Conservation (phyloP, 2,888 invertebrate genomes). For the Clitarchus hookeri region DNA sequence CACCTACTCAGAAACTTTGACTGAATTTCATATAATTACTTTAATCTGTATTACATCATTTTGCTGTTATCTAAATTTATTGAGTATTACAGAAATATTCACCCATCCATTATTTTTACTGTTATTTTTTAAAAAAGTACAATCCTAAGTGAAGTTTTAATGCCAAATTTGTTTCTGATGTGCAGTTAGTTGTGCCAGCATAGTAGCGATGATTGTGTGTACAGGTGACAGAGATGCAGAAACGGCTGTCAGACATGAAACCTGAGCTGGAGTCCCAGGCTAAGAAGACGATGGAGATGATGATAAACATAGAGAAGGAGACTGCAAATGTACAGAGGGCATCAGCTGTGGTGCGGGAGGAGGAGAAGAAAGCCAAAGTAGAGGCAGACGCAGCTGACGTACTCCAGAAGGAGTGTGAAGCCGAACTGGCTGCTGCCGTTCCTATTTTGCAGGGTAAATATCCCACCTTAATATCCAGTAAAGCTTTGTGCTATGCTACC, state of each 20-base stretch:
- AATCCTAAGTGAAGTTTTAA: no score
- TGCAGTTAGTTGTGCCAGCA: neutral
- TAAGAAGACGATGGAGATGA: slow-evolving; percentile 73
- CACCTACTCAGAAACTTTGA: no score
- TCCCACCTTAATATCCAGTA: no score
- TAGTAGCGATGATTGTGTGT: neutral
- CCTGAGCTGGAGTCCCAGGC: slow-evolving; percentile 76
- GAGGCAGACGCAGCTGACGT: slow-evolving; percentile 85
- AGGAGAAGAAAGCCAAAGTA: slow-evolving; percentile 84
- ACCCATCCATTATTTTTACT: no score
- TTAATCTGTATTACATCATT: no score
- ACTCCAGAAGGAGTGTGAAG: slow-evolving; percentile 88
- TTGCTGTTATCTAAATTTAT: no score
- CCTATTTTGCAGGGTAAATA: slow-evolving; percentile 71
- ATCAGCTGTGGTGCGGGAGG: slow-evolving; percentile 77
- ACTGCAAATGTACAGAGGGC: slow-evolving; percentile 78
- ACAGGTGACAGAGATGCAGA: slow-evolving; percentile 75
- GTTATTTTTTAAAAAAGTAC: no score
- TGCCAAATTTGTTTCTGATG: no score
- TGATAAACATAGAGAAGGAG: slow-evolving; percentile 75
- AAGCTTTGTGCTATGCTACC: no score
- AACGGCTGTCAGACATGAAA: slow-evolving; percentile 70
- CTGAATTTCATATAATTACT: no score
- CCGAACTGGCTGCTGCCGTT: slow-evolving; percentile 85
- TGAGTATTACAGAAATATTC: no score